Base-by-base conservation (phyloP, 64 coral and sea anemone species). In the Orbicella faveolata region DNA sequence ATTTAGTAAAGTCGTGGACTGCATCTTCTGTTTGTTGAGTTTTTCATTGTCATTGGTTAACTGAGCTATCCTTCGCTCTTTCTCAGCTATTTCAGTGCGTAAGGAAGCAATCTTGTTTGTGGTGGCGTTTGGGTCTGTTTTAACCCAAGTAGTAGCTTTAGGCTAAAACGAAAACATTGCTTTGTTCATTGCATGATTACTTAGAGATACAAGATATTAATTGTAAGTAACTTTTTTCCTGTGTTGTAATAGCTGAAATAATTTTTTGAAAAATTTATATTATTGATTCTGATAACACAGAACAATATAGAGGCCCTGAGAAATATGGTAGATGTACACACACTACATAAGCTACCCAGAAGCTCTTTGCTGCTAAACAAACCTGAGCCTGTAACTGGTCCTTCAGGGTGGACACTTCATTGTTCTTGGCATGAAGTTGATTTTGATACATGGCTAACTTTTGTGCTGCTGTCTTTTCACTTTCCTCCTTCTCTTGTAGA, bases 341-440 rank as follows among this genome's bases (percentile, higher is more conserved):
- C 5, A 48, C 4, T 48, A 48, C 7, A 6, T 67, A 67, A 7
- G 15, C 23, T 67, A 23, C 64, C 18, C 37, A 35, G 12, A 61
- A 75, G 20, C 2, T 67, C n/a, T 34, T 11, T 77, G 67, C 20
- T 54, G 7, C 4, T 19, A 21, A 33, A 3, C 66, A 1, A 77
- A 97, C 95, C 95, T 97, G 76, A 10, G 73, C 81, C 20, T 94
- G 73, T 57, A 96, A 61, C 76, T 96, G 92, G 9, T 96, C 92
- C 76, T 98, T 94, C 9, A 98, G 57, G 39, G 84, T 89, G 19
- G 79, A 74, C 9, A 98, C 69, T 70, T 98, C 96, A 63, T 92
- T 90, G 70, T 98, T 98, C 76, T 92, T 98, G 4, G 88, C 84
- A 35, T 98, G 96, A 6, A 98, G 84, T 26, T 98, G 96, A 64